Percentiles rank a stretch among this genome's conserved stretches.
These are phyloP conservation scores for Temnothorax rugatulus DNA, from an alignment of 2,888 invertebrate genomes.

Conservation along the genomic window DNA sequence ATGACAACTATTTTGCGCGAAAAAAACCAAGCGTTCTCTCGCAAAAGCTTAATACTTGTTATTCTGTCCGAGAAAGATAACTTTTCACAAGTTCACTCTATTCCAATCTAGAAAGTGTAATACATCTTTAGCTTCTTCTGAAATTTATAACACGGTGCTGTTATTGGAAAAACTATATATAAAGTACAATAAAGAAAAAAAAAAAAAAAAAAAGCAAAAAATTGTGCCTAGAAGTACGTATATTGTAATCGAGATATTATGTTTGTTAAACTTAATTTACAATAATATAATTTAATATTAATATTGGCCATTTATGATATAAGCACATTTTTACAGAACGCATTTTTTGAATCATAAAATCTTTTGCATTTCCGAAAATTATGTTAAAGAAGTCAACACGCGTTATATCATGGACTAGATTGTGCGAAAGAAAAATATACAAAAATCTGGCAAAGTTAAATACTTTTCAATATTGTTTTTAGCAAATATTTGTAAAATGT, in stretches of 20 bases:
- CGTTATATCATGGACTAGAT: background rate
- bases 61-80: background rate
- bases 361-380: background rate
- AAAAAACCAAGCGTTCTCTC: background rate
- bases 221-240: no score
- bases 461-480: background rate
- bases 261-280: no score
- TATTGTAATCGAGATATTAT: no score
- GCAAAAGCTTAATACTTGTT: slow-evolving; percentile 12
- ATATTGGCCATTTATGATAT: background rate
- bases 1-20: slow-evolving; percentile 10
- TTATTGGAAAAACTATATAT: background rate
- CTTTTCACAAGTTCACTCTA: background rate
- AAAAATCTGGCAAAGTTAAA: background rate
- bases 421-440: background rate
- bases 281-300: background rate
- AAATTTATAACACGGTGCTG: background rate
- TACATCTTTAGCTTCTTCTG: background rate
- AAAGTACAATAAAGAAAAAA: background rate
- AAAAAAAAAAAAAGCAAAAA: no score
- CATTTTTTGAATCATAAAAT: background rate
- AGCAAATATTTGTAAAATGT: background rate
- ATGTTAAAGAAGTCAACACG: background rate
- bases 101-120: background rate
- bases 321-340: background rate